phyloP scores from a whole-genome alignment of 2,888 invertebrate species.

The Hetaerina titia region DNA sequence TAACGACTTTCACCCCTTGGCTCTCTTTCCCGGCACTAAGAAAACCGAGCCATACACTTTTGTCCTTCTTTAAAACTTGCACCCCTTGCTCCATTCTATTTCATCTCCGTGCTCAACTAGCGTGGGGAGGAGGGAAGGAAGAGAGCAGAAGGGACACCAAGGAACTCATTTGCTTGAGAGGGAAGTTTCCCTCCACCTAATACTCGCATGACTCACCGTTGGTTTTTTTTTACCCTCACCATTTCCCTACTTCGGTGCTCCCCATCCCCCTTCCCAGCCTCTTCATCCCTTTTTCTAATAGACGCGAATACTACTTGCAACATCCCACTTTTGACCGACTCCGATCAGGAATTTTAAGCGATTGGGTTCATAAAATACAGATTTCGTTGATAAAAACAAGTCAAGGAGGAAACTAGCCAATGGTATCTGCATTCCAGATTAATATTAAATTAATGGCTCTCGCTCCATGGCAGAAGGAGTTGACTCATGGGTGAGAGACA shows the following conservation, averaged over 20 bases:
- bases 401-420: no score
- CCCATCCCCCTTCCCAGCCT: not conserved
- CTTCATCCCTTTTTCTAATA: not conserved
- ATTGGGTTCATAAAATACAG: no score
- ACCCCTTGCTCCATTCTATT: slow-evolving; percentile 19
- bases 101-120: not conserved
- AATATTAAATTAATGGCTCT: no score
- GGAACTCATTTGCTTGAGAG: slow-evolving; percentile 67
- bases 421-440: no score
- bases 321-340: not conserved
- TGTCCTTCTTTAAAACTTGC: not conserved
- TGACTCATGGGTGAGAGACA: no score
- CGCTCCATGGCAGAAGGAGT: no score
- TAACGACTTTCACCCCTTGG: slow-evolving; percentile 23
- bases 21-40: not conserved
- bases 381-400: no score
- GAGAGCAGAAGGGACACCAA: not conserved
- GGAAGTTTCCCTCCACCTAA: slow-evolving; percentile 60
- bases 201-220: slow-evolving; percentile 23
- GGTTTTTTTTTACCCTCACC: not conserved
- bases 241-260: not conserved
- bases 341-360: not conserved
- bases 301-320: not conserved
- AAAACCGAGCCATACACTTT: not conserved
- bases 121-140: not conserved